Evolutionary conservation across 2,888 invertebrate genomes (phyloP).

Genomic region (Metalampra italica): DNA sequence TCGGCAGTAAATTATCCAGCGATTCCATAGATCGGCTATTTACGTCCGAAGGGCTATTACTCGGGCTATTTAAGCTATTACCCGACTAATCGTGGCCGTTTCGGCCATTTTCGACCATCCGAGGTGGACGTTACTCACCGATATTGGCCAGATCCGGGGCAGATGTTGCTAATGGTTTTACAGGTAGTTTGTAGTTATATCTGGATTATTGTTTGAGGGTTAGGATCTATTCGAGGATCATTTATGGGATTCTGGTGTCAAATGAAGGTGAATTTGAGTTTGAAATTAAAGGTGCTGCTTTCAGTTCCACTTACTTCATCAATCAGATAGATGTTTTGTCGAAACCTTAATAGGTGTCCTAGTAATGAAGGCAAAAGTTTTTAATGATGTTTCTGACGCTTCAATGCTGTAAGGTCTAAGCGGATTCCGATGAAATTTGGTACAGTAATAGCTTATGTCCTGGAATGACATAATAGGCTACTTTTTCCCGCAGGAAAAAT

Average conservation of each 20-base stretch:
- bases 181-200: conserved; percentile 4
- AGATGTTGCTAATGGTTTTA: conserved; percentile 17
- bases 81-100: conserved; percentile 41
- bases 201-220: conserved; percentile 1
- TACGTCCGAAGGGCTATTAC: conserved; percentile 27
- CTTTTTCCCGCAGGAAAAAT: too few relatives aligned
- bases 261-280: too few relatives aligned
- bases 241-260: background rate
- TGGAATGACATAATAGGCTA: too few relatives aligned
- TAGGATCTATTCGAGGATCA: background rate
- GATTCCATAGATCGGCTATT: conserved; percentile 6
- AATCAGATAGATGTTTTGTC: too few relatives aligned
- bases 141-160: conserved; percentile 18
- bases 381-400: too few relatives aligned
- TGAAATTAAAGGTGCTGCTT: too few relatives aligned
- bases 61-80: conserved; percentile 48
- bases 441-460: too few relatives aligned
- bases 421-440: too few relatives aligned
- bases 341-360: too few relatives aligned
- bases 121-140: conserved; percentile 21
- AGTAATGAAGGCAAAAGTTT: too few relatives aligned
- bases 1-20: background rate
- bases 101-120: conserved; percentile 14
- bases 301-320: too few relatives aligned
- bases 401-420: too few relatives aligned